Conservation (phyloP, 2,888 invertebrate species). For the Erannis defoliaria region DNA sequence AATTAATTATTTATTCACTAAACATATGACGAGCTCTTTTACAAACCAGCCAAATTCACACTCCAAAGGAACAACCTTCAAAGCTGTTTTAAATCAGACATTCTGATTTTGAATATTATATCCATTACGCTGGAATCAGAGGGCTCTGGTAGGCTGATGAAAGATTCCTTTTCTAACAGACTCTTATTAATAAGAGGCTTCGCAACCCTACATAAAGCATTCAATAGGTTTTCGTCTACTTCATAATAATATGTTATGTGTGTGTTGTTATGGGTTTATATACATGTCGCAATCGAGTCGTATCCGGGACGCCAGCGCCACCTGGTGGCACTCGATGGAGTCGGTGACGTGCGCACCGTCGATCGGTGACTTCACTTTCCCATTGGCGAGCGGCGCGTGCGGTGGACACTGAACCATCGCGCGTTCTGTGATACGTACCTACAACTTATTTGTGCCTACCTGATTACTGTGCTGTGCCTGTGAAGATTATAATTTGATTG, state of each 20-base stretch:
- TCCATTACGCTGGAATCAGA: conserved; percentile 30
- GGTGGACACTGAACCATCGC: no score
- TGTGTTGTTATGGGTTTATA: no score
- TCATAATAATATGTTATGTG: conserved; percentile 20
- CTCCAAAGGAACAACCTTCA: conserved; percentile 15
- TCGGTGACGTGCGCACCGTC: no score
- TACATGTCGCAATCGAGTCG: no score
- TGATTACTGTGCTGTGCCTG: no score
- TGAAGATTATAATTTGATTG: no score
- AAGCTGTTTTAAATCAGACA: neutral
- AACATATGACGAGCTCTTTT: conserved; percentile 44
- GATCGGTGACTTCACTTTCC: no score
- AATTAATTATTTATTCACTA: conserved; percentile 48
- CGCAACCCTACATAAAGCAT: conserved; percentile 26
- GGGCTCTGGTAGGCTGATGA: conserved; percentile 29
- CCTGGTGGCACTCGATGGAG: no score
- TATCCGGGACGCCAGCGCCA: no score
- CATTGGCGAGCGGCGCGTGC: no score
- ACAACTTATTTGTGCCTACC: no score
- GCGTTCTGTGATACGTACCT: no score
- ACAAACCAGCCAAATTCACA: conserved; percentile 42
- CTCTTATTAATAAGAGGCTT: conserved; percentile 26
- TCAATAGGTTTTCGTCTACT: conserved; percentile 19
- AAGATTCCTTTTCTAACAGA: conserved; percentile 33
- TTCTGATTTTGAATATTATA: conserved; percentile 36